A percentile compares a stretch with the other conserved stretches of the same genome.
phyloP scores from a whole-genome alignment of 2,888 invertebrate genomes.

The Rhaphigaster nebulosa region DNA sequence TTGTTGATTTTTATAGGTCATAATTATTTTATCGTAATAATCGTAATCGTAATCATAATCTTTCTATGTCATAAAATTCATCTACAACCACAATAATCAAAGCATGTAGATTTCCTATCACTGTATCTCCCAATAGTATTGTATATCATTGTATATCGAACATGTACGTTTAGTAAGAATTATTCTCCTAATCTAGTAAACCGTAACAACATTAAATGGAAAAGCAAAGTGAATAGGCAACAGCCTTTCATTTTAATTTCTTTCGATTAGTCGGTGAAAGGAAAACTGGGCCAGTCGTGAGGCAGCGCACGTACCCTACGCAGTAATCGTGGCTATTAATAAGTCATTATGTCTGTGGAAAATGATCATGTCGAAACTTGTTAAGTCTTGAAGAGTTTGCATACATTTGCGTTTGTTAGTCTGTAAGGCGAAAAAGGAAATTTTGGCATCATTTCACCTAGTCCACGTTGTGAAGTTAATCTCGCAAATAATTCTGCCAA shows the following conservation, averaged over 20 bases:
- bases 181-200: not conserved
- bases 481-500: too few relatives aligned
- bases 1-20: too few relatives aligned
- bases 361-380: not conserved
- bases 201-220: not conserved
- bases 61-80: too few relatives aligned
- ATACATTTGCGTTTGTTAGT: not conserved
- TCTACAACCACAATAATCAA: too few relatives aligned
- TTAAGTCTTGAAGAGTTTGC: not conserved
- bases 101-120: too few relatives aligned
- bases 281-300: slow-evolving; percentile 16
- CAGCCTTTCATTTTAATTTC: not conserved
- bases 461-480: too few relatives aligned
- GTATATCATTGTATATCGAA: too few relatives aligned
- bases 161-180: not conserved
- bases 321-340: not conserved
- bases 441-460: too few relatives aligned
- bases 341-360: not conserved
- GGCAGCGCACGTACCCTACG: not conserved
- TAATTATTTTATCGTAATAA: too few relatives aligned
- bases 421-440: too few relatives aligned
- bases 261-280: not conserved
- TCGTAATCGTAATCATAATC: too few relatives aligned
- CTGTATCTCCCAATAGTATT: too few relatives aligned
- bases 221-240: not conserved